phyloP scores from a whole-genome alignment of 2,113 vertebrate genomes.

The Crotalus viridis region DNA sequence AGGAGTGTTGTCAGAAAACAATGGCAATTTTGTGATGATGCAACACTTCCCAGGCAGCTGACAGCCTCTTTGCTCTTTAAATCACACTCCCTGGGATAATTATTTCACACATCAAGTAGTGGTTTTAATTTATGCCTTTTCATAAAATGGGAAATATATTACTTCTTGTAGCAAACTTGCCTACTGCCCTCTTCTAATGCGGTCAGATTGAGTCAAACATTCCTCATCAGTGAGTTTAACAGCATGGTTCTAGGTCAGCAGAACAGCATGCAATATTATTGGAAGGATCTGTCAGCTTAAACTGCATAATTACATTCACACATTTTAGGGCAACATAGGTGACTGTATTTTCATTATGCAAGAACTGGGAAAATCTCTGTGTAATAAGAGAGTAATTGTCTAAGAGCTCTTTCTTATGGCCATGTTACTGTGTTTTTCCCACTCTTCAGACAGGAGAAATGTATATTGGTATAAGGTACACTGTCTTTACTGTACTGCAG shows the following conservation, averaged over 20 bases:
- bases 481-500: not conserved
- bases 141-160: not conserved
- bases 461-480: not conserved
- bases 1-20: not conserved
- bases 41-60: not conserved
- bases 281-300: not conserved
- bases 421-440: not conserved
- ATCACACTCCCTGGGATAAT: not conserved
- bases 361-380: not conserved
- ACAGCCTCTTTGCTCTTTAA: not conserved
- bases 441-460: not conserved
- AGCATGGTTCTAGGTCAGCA: constrained; percentile 10
- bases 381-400: not conserved
- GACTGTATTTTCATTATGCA: not conserved
- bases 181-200: not conserved
- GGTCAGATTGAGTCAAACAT: not conserved
- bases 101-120: not conserved
- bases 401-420: not conserved
- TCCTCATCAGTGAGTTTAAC: not conserved
- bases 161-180: not conserved
- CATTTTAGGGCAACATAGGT: not conserved
- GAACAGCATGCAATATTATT: not conserved
- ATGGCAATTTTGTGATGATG: not conserved
- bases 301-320: not conserved
- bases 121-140: not conserved